A percentile compares a stretch with the other conserved stretches of the same genome.
phyloP scores from a whole-genome alignment of 2,888 invertebrate species.

The Priocnemis perturbator region DNA sequence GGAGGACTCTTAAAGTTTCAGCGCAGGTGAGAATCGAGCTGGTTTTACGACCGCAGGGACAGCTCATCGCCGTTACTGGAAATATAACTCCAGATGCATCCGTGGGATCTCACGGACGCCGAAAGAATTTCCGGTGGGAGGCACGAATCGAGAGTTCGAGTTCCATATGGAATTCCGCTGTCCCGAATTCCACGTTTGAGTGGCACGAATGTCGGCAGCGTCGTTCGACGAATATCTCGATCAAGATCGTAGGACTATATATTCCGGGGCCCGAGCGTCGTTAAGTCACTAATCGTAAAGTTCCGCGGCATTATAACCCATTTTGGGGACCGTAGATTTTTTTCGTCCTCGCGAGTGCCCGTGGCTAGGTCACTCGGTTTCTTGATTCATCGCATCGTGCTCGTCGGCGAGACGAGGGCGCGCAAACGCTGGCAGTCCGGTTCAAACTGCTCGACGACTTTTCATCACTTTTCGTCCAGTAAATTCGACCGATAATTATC shows the following conservation, averaged over 20 bases:
- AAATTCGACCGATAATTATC: too few relatives aligned
- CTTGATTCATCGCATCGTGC: too few relatives aligned
- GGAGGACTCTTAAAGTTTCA: background rate
- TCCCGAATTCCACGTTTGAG: slow-evolving; percentile 33
- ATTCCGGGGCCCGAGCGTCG: slow-evolving; percentile 50
- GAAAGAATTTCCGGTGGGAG: too few relatives aligned
- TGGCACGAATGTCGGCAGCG: slow-evolving; percentile 14
- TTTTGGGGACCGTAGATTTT: slow-evolving; percentile 4
- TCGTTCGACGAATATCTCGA: slow-evolving; percentile 42
- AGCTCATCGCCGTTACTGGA: slow-evolving; percentile 16
- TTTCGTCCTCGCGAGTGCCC: background rate
- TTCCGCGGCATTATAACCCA: slow-evolving; percentile 3
- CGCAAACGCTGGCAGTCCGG: too few relatives aligned
- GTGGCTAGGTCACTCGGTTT: background rate
- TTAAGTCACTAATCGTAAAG: slow-evolving; percentile 60
- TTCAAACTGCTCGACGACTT: too few relatives aligned
- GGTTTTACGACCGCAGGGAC: slow-evolving; percentile 40
- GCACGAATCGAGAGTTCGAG: slow-evolving; percentile 16
- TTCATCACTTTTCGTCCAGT: too few relatives aligned
- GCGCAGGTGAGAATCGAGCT: slow-evolving; percentile 35
- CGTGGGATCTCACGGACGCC: too few relatives aligned
- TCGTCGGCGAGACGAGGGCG: too few relatives aligned
- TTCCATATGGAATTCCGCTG: slow-evolving; percentile 32
- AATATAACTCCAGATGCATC: slow-evolving; percentile 30
- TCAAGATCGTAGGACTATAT: slow-evolving; percentile 62